These are phyloP conservation scores for Buathra laborator DNA, from an alignment of 2,888 invertebrate genomes.

Conservation along the genomic window DNA sequence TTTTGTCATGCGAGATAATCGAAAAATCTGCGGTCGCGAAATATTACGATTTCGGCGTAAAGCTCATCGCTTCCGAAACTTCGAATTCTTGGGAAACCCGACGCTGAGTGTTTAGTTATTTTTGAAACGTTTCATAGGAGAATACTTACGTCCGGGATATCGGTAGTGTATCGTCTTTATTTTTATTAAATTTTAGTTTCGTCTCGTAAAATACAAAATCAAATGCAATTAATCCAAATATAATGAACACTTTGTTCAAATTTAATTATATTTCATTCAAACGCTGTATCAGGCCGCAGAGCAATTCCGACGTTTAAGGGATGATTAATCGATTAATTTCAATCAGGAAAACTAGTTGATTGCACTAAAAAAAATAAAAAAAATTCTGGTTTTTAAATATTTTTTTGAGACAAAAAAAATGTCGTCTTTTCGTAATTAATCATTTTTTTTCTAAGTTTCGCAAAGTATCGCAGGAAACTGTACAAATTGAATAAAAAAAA, in stretches of 20 bases:
- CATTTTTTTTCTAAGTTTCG: background rate
- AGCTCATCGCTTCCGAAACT: slow-evolving; percentile 21
- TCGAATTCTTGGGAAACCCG: slow-evolving; percentile 28
- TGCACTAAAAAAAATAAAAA: background rate
- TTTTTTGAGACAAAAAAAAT: background rate
- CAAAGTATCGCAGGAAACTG: background rate
- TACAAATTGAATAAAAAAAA: background rate
- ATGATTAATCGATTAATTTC: background rate
- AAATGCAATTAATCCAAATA: too few species aligned
- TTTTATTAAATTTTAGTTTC: background rate
- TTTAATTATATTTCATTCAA: background rate
- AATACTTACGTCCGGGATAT: slow-evolving; percentile 9
- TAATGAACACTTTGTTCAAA: background rate
- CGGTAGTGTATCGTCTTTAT: background rate
- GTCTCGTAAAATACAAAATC: background rate
- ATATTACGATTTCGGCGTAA: slow-evolving; percentile 36
- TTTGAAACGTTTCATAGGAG: slow-evolving; percentile 29
- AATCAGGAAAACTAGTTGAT: background rate
- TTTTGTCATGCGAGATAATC: slow-evolving; percentile 28
- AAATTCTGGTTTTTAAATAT: background rate
- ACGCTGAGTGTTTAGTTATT: slow-evolving; percentile 51
- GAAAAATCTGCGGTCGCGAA: slow-evolving; percentile 11
- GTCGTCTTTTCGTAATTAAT: background rate
- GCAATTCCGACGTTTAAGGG: too few species aligned
- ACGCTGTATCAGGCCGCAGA: too few species aligned